Evolutionary conservation across 2,888 invertebrate species (phyloP).

Genomic region (Acronicta leporina): DNA sequence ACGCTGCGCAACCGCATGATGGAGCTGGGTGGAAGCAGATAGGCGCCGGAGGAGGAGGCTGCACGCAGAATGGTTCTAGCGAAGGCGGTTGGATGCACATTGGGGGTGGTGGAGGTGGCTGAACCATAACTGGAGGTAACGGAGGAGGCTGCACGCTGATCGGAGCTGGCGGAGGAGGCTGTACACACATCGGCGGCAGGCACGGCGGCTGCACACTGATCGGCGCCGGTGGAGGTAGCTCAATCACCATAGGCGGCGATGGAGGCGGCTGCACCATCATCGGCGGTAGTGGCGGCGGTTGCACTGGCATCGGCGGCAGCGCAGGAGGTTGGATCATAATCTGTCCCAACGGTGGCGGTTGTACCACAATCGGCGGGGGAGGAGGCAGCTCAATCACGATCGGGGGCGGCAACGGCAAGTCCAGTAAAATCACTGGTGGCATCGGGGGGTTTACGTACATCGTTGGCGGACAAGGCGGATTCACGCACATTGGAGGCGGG

Average conservation of each 20-base stretch:
- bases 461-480: constrained; percentile 72
- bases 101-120: constrained; percentile 74
- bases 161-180: constrained; percentile 76
- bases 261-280: constrained; percentile 80
- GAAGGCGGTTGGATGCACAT: constrained; percentile 77
- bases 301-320: constrained; percentile 78
- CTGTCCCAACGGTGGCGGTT: constrained; percentile 78
- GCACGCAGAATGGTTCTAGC: constrained; percentile 73
- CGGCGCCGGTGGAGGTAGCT: constrained; percentile 75
- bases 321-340: constrained; percentile 79
- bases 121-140: constrained; percentile 75
- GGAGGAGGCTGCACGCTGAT: constrained; percentile 78
- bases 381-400: constrained; percentile 76
- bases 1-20: constrained; percentile 45
- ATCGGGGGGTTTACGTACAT: constrained; percentile 74
- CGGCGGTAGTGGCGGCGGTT: constrained; percentile 76
- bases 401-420: constrained; percentile 74
- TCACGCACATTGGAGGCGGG: constrained; percentile 71
- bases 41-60: constrained; percentile 57
- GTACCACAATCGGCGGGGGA: constrained; percentile 79
- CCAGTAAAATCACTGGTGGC: constrained; percentile 69
- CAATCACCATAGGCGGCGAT: constrained; percentile 73
- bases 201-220: constrained; percentile 79
- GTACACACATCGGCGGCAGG: constrained; percentile 75
- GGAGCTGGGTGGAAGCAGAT: constrained; percentile 60